Percentiles rank a stretch among this genome's conserved stretches.
phyloP scores from a whole-genome alignment of 1,140 invertebrate genomes.

The Scaptomyza montana region DNA sequence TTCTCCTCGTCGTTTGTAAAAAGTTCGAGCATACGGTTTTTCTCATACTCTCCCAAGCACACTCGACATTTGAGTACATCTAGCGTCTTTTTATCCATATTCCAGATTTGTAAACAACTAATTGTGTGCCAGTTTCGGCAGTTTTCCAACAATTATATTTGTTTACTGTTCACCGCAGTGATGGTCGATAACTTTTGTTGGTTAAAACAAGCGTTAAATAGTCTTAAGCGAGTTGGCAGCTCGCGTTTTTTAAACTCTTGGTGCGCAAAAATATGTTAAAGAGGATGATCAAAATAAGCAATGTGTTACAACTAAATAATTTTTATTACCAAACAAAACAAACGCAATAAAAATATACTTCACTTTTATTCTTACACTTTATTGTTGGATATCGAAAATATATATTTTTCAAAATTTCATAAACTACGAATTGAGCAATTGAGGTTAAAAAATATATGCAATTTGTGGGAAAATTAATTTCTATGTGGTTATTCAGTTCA shows the following conservation, averaged over 20 bases:
- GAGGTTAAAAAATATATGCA: too few species aligned
- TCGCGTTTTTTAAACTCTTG: not conserved
- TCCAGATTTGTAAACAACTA: not conserved
- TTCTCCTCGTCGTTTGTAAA: slow-evolving; percentile 31
- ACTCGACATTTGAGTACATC: slow-evolving; percentile 53
- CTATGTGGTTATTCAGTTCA: not conserved
- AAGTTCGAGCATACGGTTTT: slow-evolving; percentile 49
- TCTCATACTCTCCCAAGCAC: slow-evolving; percentile 60
- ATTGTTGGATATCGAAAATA: not conserved
- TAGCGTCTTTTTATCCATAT: slow-evolving; percentile 20
- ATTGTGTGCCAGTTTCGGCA: not conserved
- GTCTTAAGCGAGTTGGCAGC: slow-evolving; percentile 19
- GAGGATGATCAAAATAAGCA: too few species aligned
- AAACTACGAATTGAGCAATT: not conserved
- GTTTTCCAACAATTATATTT: slow-evolving; percentile 21
- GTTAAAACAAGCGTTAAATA: not conserved
- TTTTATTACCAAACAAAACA: too few species aligned
- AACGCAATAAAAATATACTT: too few species aligned
- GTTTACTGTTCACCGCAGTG: slow-evolving; percentile 41
- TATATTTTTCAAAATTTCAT: not conserved
- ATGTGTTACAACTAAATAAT: too few species aligned
- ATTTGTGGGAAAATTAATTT: too few species aligned
- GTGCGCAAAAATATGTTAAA: not conserved
- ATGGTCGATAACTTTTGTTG: slow-evolving; percentile 15
- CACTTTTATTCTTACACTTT: too few species aligned